These are phyloP conservation scores for Blastobasis adustella DNA, from an alignment of 2,888 invertebrate species.

Conservation along the genomic window DNA sequence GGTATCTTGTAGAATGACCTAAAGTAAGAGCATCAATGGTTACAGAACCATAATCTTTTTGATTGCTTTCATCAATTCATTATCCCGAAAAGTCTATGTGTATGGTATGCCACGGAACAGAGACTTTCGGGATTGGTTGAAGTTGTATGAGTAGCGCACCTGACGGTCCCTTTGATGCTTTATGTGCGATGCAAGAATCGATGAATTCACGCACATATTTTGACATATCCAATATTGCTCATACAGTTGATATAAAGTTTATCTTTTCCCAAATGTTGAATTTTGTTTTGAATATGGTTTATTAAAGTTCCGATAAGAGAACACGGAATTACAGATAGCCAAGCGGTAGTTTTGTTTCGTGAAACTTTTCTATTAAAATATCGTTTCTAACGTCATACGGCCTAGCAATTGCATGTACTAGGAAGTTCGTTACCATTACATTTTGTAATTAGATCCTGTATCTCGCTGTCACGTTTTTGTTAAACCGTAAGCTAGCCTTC, in stretches of 20 bases:
- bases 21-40: conserved; percentile 21
- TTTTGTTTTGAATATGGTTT: conserved; percentile 8
- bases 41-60: conserved; percentile 23
- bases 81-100: conserved; percentile 20
- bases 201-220: conserved; percentile 15
- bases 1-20: conserved; percentile 4
- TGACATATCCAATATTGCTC: conserved; percentile 19
- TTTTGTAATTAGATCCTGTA: conserved; percentile 8
- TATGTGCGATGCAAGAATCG: conserved; percentile 14
- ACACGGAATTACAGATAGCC: conserved; percentile 10
- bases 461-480: conserved; percentile 12
- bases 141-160: conserved; percentile 19
- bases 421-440: conserved; percentile 3
- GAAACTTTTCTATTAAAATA: conserved; percentile 8
- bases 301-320: conserved; percentile 10
- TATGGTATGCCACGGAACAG: conserved; percentile 24
- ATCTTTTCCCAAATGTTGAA: conserved; percentile 13
- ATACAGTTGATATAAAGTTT: conserved; percentile 15
- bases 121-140: conserved; percentile 24
- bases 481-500: conserved; percentile 12
- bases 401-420: conserved; percentile 5
- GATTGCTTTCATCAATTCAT: conserved; percentile 8
- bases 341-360: conserved; percentile 3
- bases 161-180: conserved; percentile 8
- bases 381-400: conserved; percentile 9